Evolutionary conservation across 1,140 invertebrate species (phyloP).

Genomic region (Brachionus asplanchnoidis): DNA sequence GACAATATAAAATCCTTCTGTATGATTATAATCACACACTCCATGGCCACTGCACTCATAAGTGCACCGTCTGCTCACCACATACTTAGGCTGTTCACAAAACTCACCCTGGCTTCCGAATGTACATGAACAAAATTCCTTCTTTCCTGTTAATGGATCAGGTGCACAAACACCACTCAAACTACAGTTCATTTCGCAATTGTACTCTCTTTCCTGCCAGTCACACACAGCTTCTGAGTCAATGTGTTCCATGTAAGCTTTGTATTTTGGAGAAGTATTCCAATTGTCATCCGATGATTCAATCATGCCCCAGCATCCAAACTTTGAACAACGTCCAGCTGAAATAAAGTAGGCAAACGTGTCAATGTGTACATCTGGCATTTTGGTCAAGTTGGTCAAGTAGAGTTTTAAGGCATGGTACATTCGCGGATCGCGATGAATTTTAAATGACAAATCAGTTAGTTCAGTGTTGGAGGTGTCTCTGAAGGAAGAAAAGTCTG

Average conservation of each 20-base stretch:
- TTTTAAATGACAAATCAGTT: background rate
- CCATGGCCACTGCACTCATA: background rate
- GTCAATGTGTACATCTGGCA: background rate
- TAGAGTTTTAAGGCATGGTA: background rate
- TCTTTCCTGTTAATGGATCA: background rate
- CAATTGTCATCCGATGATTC: background rate
- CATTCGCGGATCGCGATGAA: constrained; percentile 1
- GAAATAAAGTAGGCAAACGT: background rate
- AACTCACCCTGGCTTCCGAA: background rate
- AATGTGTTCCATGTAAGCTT: constrained; percentile 2
- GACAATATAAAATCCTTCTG: constrained; percentile 6
- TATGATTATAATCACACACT: background rate
- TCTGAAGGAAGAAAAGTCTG: background rate
- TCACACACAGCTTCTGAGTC: background rate
- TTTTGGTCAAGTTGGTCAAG: background rate
- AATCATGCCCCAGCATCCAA: background rate
- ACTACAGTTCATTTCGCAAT: background rate
- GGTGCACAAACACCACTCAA: background rate
- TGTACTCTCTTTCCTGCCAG: constrained; percentile 7
- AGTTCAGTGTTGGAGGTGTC: background rate
- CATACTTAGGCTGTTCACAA: background rate
- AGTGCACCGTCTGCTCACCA: background rate
- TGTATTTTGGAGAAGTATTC: background rate
- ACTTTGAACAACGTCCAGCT: background rate
- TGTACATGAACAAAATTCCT: constrained; percentile 5